phyloP scores from a whole-genome alignment of 2,113 vertebrate species.

The Dicerorhinus sumatrensis region DNA sequence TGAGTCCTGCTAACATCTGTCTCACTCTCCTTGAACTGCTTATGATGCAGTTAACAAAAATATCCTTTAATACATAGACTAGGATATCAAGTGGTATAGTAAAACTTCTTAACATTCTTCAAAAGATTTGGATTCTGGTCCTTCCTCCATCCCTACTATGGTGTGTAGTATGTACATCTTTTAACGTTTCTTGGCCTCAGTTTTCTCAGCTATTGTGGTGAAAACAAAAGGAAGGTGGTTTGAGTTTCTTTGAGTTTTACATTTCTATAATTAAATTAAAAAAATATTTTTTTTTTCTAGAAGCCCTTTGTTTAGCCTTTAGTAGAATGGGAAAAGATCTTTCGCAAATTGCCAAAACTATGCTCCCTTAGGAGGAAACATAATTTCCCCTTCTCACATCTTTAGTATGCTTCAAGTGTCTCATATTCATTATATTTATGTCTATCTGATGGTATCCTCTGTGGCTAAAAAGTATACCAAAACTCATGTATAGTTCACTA shows the following conservation, averaged over 20 bases:
- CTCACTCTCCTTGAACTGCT: neutral
- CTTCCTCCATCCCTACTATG: rapidly evolving
- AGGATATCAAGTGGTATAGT: neutral
- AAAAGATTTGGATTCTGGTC: neutral
- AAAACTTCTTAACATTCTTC: neutral
- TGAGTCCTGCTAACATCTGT: neutral
- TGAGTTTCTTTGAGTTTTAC: neutral
- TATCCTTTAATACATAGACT: neutral
- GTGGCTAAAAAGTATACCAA: neutral
- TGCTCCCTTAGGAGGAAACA: neutral
- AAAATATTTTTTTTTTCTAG: neutral
- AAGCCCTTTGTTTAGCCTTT: neutral
- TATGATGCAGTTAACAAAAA: neutral
- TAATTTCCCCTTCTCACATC: neutral
- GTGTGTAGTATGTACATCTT: neutral
- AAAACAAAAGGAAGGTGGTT: neutral
- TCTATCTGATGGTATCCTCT: neutral
- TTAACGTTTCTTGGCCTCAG: neutral
- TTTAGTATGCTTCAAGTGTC: neutral
- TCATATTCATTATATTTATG: neutral
- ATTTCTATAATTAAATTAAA: neutral
- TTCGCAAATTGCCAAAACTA: neutral
- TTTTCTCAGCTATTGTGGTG: neutral
- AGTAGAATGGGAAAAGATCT: neutral
- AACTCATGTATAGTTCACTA: neutral